Conservation (phyloP, 2,113 vertebrate species). For the Psettodes erumei region DNA sequence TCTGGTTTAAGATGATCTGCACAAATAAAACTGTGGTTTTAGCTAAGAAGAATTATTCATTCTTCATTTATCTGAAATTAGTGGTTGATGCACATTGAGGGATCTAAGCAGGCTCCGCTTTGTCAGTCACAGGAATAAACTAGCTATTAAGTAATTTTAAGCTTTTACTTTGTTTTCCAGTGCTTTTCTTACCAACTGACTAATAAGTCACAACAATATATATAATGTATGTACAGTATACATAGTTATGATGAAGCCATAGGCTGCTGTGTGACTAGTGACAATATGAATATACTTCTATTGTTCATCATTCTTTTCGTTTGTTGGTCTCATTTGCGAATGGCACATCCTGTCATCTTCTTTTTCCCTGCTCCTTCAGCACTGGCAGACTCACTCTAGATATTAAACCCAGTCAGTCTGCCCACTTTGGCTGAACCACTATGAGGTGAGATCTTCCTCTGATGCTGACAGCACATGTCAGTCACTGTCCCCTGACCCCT, state of each 20-base stretch:
- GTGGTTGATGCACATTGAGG: background rate
- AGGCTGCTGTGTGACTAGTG: background rate
- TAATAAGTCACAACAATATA: background rate
- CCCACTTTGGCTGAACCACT: slow-evolving; percentile 61
- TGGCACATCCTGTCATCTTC: slow-evolving; percentile 3
- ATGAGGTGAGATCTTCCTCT: slow-evolving; percentile 72
- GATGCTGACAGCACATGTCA: slow-evolving; percentile 32
- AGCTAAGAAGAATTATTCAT: background rate
- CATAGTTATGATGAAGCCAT: background rate
- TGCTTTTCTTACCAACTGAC: background rate
- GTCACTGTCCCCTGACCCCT: slow-evolving; percentile 16
- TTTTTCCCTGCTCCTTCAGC: slow-evolving; percentile 58
- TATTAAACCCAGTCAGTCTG: slow-evolving; percentile 72
- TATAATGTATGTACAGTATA: background rate
- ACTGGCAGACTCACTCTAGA: slow-evolving; percentile 71
- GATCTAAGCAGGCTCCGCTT: background rate
- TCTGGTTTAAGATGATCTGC: background rate
- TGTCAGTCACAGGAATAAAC: background rate
- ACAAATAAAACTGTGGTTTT: background rate
- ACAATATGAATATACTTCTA: background rate
- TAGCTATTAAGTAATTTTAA: background rate
- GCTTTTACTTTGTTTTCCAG: background rate
- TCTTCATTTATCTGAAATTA: background rate
- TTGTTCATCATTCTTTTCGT: slow-evolving; percentile 2
- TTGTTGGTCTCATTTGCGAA: slow-evolving; percentile 23